These are phyloP conservation scores for Malacoraja senta DNA, from an alignment of 2,797 vertebrate species.

Conservation along the genomic window DNA sequence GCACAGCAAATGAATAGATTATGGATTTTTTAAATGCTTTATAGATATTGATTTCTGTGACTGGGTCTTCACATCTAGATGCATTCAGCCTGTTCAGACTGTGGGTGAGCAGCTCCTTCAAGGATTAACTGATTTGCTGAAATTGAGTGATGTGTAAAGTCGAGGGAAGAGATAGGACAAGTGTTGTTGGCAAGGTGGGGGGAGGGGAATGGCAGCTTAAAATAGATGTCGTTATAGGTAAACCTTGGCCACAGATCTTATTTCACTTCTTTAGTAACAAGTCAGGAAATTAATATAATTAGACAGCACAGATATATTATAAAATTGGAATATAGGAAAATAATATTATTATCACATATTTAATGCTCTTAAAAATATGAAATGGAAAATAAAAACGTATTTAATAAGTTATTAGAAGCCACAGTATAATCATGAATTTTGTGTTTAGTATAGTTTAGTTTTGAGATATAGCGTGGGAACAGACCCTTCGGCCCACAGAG, in stretches of 20 bases:
- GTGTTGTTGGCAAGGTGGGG: no score
- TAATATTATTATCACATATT: background rate
- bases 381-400: background rate
- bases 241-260: background rate
- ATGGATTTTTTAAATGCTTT: slow-evolving; percentile 3
- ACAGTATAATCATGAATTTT: background rate
- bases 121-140: slow-evolving; percentile 29
- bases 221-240: background rate
- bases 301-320: background rate
- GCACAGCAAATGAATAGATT: slow-evolving; percentile 34
- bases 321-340: background rate
- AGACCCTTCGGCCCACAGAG: no score
- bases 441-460: no score
- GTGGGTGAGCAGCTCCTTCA: background rate
- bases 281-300: background rate
- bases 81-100: background rate
- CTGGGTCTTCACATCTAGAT: background rate
- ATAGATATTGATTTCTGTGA: background rate
- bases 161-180: background rate
- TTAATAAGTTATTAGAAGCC: background rate
- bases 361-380: background rate
- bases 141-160: slow-evolving; percentile 30
- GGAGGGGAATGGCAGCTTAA: background rate
- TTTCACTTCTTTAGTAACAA: background rate
- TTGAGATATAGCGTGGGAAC: no score